A percentile compares a stretch with the other conserved stretches of the same genome.
Evolutionary conservation across 2,888 invertebrate genomes (phyloP).

Genomic region (Callyntrura guangdongensis): DNA sequence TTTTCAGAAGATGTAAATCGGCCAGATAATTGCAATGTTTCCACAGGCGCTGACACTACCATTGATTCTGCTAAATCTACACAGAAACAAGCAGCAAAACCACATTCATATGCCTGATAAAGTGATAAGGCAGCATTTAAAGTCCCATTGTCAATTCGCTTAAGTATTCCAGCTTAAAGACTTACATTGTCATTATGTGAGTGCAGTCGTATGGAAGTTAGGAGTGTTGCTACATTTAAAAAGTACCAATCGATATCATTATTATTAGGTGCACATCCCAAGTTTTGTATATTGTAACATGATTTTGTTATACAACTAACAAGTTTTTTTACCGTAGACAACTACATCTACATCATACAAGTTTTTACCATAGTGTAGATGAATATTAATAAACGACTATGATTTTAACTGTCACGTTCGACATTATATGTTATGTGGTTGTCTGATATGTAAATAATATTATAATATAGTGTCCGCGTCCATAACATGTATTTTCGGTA

Average conservation of each 20-base stretch:
- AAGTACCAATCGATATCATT: neutral
- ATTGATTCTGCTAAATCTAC: neutral
- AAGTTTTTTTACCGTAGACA: too few relatives aligned
- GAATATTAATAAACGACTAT: neutral
- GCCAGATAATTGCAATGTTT: slow-evolving; percentile 46
- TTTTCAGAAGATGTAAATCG: slow-evolving; percentile 84
- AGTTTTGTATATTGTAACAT: too few relatives aligned
- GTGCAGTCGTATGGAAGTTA: too few relatives aligned
- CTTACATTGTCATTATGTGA: too few relatives aligned
- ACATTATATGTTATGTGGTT: neutral
- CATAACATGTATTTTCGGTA: too few relatives aligned
- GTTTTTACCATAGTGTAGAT: neutral
- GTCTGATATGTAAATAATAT: neutral
- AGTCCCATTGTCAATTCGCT: neutral
- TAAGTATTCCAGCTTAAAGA: slow-evolving; percentile 21
- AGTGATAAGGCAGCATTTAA: neutral
- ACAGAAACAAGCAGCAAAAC: neutral
- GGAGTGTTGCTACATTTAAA: too few relatives aligned
- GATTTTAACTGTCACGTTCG: neutral
- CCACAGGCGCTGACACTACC: neutral
- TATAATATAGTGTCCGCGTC: neutral
- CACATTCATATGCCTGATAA: slow-evolving; percentile 21
- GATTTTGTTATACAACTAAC: too few relatives aligned
- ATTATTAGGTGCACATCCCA: neutral
- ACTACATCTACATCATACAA: too few relatives aligned